Evolutionary conservation across 2,888 invertebrate genomes (phyloP).

Genomic region (Baronia brevicornis): DNA sequence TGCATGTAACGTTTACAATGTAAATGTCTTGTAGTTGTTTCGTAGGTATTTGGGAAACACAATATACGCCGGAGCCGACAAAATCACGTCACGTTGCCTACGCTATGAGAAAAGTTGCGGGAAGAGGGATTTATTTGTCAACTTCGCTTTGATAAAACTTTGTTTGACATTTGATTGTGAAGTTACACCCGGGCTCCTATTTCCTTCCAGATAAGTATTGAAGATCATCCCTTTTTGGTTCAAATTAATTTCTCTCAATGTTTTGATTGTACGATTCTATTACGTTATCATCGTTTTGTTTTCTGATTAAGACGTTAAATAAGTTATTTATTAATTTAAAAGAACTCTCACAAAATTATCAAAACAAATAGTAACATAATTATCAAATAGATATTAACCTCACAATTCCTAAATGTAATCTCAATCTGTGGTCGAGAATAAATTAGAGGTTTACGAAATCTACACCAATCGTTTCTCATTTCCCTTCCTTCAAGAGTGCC

Average conservation of each 20-base stretch:
- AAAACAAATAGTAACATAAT: no score
- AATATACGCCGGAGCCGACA: constrained; percentile 7
- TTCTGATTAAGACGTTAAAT: no score
- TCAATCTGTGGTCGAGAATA: no score
- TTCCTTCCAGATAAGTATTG: constrained; percentile 46
- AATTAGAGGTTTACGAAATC: no score
- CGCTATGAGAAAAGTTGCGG: constrained; percentile 59
- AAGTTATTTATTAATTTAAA: no score
- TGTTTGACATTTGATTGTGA: constrained; percentile 69
- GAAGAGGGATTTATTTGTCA: constrained; percentile 67
- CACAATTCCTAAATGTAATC: no score
- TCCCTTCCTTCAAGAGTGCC: no score
- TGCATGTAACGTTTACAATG: background rate
- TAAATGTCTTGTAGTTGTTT: background rate
- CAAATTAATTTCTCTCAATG: constrained; percentile 43
- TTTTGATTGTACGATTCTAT: constrained; percentile 21
- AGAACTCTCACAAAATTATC: no score
- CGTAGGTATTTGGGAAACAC: constrained; percentile 2
- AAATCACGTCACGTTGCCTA: constrained; percentile 22
- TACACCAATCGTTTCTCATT: no score
- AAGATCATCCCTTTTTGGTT: constrained; percentile 37
- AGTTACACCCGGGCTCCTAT: constrained; percentile 46
- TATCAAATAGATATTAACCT: no score
- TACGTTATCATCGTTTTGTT: background rate
- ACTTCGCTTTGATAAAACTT: constrained; percentile 70